Evolutionary conservation across 2,113 vertebrate species (phyloP), one percentile per base, ranked within the genome.

Genomic region (Spilogale gracilis): DNA sequence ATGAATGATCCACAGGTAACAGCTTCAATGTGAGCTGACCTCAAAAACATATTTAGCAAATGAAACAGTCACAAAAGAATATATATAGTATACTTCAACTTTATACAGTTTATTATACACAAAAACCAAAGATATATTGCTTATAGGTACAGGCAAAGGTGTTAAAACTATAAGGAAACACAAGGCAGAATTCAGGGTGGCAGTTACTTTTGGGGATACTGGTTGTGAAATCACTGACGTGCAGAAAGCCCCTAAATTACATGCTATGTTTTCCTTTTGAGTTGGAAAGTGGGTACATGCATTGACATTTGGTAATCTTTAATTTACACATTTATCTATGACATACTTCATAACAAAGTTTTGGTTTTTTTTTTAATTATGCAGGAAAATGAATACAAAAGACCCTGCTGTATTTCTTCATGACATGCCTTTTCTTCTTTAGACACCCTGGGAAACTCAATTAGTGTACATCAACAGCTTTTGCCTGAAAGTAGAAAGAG

Each of bases 391-490:
- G 45, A 95, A 95, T 2, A 45, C 1, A 1, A 83, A 91, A 52
- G 38, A 95, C n/a, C 81, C 65, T 65, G 56, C 76, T 97, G 17
- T 3, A 92, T 7, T 91, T 82, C 61, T 85, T 65, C 27, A 90
- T 87, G 30, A 43, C 45, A 80, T 67, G 43, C 3, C 52, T 30
- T 89, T 80, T 94, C 85, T 94, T 96, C 82, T 89, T 91, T 45
- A 93, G 67, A 92, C 45, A 93, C 78, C 45, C 56, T 25, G 74
- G 45, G 87, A 95, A 97, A 97, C 56, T 91, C 96, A 92, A 58
- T 97, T 95, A 97, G 71, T 89, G 11, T 48, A 73, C 38, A 89
- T 90, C 87, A 89, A 92, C 90, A 96, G 87, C 86, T 96, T 97
- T 87, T 80, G 65, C 74, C 92, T 87, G 27, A 94, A 95, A 94